Conservation (phyloP, 1,140 invertebrate species). For the Drosophila orosa region DNA sequence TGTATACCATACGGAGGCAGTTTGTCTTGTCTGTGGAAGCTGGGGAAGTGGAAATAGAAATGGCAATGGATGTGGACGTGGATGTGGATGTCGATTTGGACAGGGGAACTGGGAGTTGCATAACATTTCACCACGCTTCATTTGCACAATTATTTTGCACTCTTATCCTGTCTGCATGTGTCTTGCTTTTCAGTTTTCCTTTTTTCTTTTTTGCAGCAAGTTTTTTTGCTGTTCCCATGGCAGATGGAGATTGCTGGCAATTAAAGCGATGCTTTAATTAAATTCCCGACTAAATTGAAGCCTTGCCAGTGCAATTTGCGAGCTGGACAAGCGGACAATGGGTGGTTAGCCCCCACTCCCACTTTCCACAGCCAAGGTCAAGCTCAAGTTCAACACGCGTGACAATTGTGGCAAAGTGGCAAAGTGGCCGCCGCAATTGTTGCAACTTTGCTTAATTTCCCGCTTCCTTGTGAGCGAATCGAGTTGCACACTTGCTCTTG, state of each 20-base stretch:
- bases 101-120: slow-evolving; percentile 51
- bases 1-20: slow-evolving; percentile 34
- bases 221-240: slow-evolving; percentile 23
- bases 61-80: slow-evolving; percentile 41
- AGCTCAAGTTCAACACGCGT: slow-evolving; percentile 76
- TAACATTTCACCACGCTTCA: slow-evolving; percentile 72
- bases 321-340: slow-evolving; percentile 18
- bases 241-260: slow-evolving; percentile 40
- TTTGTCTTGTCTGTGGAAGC: slow-evolving; percentile 29
- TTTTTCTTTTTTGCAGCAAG: not conserved
- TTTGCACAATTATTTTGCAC: slow-evolving; percentile 59
- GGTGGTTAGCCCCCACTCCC: slow-evolving; percentile 21
- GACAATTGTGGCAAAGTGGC: slow-evolving; percentile 37
- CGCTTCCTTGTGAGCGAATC: slow-evolving; percentile 64
- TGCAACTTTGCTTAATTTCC: slow-evolving; percentile 53
- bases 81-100: slow-evolving; percentile 22
- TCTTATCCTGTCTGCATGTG: slow-evolving; percentile 43
- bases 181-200: slow-evolving; percentile 4
- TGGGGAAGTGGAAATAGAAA: slow-evolving; percentile 43
- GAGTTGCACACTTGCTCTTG: slow-evolving; percentile 27
- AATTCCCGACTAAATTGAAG: slow-evolving; percentile 49
- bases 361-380: slow-evolving; percentile 67
- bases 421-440: slow-evolving; percentile 16
- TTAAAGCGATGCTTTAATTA: slow-evolving; percentile 65
- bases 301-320: slow-evolving; percentile 22